Percentiles rank a stretch among this genome's conserved stretches.
phyloP scores from a whole-genome alignment of 1,140 invertebrate species.

The Aricia agestis region DNA sequence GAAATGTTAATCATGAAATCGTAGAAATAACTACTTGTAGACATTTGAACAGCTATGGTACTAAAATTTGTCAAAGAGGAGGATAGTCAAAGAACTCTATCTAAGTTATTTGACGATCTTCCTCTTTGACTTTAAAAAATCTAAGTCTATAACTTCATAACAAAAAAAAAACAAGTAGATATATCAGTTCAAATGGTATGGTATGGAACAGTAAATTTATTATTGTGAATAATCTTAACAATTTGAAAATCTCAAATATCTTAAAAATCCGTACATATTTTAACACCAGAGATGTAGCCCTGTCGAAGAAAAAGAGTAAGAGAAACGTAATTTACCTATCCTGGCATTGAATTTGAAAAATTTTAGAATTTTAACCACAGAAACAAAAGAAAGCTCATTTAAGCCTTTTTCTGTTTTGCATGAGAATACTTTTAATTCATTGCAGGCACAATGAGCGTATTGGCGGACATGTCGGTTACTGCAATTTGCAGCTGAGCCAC shows the following conservation, averaged over 20 bases:
- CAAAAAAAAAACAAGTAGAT: too few species aligned
- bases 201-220: too few species aligned
- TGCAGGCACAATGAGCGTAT: constrained; percentile 30
- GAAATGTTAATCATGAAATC: neutral
- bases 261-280: neutral
- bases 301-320: neutral
- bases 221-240: constrained; percentile 4
- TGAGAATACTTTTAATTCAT: constrained; percentile 34
- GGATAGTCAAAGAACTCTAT: too few species aligned
- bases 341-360: constrained; percentile 9
- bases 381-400: constrained; percentile 16
- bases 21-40: too few species aligned
- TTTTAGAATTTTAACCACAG: constrained; percentile 12
- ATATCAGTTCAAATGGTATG: too few species aligned
- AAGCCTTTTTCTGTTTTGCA: neutral
- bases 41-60: too few species aligned
- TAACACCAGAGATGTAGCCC: neutral
- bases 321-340: constrained; percentile 13
- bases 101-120: too few species aligned
- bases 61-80: too few species aligned
- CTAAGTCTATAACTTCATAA: neutral
- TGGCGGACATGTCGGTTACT: constrained; percentile 23
- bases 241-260: neutral
- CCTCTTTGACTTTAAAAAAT: too few species aligned
- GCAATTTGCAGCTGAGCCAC: constrained; percentile 29